A percentile compares a stretch with the other conserved stretches of the same genome.
These are phyloP conservation scores for Synergus japonicus DNA, from an alignment of 2,888 invertebrate genomes.

Conservation along the genomic window DNA sequence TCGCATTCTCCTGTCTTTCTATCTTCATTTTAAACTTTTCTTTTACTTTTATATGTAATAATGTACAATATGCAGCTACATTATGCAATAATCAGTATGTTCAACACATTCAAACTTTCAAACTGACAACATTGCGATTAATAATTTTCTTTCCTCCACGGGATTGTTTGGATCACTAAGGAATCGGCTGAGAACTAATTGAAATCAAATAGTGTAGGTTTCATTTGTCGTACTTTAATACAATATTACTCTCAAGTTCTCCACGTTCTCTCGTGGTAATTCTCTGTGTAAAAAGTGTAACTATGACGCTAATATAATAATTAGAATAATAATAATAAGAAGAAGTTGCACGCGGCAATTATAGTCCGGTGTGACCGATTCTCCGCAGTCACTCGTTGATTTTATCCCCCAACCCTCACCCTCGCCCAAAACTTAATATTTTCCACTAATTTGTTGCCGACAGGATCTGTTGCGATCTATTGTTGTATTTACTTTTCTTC, in stretches of 20 bases:
- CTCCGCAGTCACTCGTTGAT: conserved; percentile 56
- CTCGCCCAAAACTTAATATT: conserved; percentile 44
- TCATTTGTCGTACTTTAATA: conserved; percentile 65
- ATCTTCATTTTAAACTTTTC: conserved; percentile 44
- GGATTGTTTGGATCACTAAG: conserved; percentile 25
- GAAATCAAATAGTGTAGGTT: conserved; percentile 32
- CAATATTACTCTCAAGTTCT: conserved; percentile 70
- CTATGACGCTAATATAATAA: conserved; percentile 73
- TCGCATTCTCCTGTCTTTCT: conserved; percentile 42
- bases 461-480: neutral
- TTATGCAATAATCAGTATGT: conserved; percentile 71
- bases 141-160: conserved; percentile 51
- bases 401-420: conserved; percentile 43
- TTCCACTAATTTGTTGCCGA: conserved; percentile 17
- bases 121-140: conserved; percentile 69
- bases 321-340: conserved; percentile 67
- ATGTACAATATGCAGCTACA: conserved; percentile 75
- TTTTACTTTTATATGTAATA: conserved; percentile 69
- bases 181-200: conserved; percentile 28
- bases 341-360: conserved; percentile 69
- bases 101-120: conserved; percentile 71
- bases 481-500: conserved; percentile 15
- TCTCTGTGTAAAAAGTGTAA: conserved; percentile 76
- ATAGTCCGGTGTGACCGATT: conserved; percentile 69
- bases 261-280: conserved; percentile 63